These are phyloP conservation scores for Triplophysa yarkandensis DNA, from an alignment of 2,797 vertebrate species.

Conservation along the genomic window DNA sequence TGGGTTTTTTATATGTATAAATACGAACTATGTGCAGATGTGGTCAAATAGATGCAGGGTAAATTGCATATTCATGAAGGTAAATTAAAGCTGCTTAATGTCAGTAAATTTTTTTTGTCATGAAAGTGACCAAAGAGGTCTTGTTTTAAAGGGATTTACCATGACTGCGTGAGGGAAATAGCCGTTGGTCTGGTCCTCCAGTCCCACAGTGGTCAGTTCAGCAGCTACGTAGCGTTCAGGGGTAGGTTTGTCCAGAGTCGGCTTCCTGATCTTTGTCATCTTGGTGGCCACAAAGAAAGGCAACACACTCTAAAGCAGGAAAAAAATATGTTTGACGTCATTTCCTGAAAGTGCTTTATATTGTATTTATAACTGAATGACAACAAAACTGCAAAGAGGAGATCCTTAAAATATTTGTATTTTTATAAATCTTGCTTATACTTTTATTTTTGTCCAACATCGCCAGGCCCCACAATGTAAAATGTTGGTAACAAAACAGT, in stretches of 20 bases:
- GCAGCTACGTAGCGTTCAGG: constrained; percentile 84
- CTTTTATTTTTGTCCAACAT: not conserved
- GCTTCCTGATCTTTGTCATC: constrained; percentile 84
- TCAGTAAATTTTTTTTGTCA: too few relatives aligned
- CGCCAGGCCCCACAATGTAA: not conserved
- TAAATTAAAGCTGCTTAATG: too few relatives aligned
- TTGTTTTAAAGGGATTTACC: constrained; percentile 68
- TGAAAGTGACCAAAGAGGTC: too few relatives aligned
- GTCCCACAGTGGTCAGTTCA: constrained; percentile 85
- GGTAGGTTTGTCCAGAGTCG: constrained; percentile 84
- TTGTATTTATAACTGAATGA: not conserved
- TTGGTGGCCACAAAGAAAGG: constrained; percentile 91
- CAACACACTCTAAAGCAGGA: constrained; percentile 81
- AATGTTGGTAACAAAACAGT: too few relatives aligned
- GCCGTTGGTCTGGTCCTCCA: constrained; percentile 85
- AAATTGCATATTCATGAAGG: too few relatives aligned
- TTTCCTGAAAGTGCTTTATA: not conserved
- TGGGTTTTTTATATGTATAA: too few relatives aligned
- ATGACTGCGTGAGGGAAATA: constrained; percentile 85
- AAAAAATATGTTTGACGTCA: not conserved
- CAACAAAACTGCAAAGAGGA: not conserved
- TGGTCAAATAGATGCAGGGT: too few relatives aligned
- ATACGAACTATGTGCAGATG: too few relatives aligned
- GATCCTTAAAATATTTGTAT: too few relatives aligned
- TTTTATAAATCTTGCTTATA: not conserved